Base-by-base conservation (phyloP, 2,888 invertebrate genomes). In the Antheraea assamensis region DNA sequence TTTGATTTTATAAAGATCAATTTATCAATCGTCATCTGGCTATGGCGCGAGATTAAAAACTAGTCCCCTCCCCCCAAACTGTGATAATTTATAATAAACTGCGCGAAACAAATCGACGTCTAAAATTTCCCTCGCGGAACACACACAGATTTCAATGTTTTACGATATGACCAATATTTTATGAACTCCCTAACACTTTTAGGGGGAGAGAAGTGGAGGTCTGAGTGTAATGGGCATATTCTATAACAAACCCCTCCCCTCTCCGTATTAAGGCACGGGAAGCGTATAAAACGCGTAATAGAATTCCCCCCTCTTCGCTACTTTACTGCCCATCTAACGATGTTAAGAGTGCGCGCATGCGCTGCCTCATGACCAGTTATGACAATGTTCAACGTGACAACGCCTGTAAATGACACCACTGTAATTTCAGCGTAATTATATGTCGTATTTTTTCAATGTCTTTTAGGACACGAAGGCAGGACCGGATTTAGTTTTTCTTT, bases 51-150 rank as follows among this genome's bases (percentile, higher is more conserved):
- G 76, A 79, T 81, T 88, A 89, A 87, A 86, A 87, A 81, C 79
- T 83, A 88, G 86, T 90, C 71, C 64, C 74, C 61, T 64, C 66
- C 64, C 71, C 52, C 71, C 55, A 52, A 52, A 66, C 55, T 79
- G 89, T 88, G 89, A 92, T 93, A 92, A 93, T 92, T 93, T 89
- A 92, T 91, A 93, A 88, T 90, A 92, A 94, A 94, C 92, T 88
- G 92, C 85, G 91, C 92, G 92, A 85, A 89, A 87, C 93, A 91
- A 93, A 93, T 93, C 88, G 88, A 71, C 73, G 21, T 35, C 68
- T 64, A 68, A 68, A 42, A 72, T 42, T 52, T 58, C 70, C 55
- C 73, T 42, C 73, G 42, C 73, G 78, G n/a, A 80, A 84, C 81
- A 80, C 85, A 87, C 88, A 88, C 89, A 88, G 91, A 92, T 91